Evolutionary conservation across 1,140 invertebrate species (phyloP).

Genomic region (Leptinotarsa lineolata): DNA sequence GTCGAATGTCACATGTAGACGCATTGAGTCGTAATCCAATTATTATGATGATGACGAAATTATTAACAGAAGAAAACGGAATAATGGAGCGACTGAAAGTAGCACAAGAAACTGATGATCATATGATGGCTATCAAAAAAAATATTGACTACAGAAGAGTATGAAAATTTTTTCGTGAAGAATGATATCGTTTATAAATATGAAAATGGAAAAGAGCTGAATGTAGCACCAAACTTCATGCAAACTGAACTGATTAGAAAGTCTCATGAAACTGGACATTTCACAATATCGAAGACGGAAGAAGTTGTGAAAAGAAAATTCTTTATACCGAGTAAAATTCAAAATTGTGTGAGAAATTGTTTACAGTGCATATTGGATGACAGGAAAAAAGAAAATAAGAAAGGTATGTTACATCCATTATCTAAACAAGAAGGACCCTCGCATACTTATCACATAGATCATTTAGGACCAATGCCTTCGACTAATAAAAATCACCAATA

Average conservation of each 20-base stretch:
- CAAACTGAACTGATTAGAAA: constrained; percentile 33
- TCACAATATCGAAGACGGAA: constrained; percentile 50
- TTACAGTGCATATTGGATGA: constrained; percentile 52
- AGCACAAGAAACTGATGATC: constrained; percentile 31
- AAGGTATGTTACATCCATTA: constrained; percentile 47
- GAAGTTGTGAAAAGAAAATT: constrained; percentile 52
- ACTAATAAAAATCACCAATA: constrained; percentile 54
- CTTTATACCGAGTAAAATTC: constrained; percentile 52
- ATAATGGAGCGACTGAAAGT: constrained; percentile 27
- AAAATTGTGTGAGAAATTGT: constrained; percentile 49
- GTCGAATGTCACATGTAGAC: constrained; percentile 56
- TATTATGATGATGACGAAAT: too few species aligned
- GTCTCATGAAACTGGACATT: constrained; percentile 40
- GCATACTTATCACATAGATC: constrained; percentile 50
- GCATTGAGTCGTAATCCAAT: constrained; percentile 55
- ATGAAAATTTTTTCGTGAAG: constrained; percentile 40
- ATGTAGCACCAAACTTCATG: background rate
- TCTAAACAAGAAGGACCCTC: constrained; percentile 43
- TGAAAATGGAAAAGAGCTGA: background rate
- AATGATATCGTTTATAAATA: constrained; percentile 39
- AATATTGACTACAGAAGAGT: constrained; percentile 34
- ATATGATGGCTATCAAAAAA: constrained; percentile 36
- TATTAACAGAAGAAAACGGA: constrained; percentile 23
- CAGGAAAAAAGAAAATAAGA: constrained; percentile 54
- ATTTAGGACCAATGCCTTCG: constrained; percentile 51